Evolutionary conservation across 2,797 vertebrate genomes (phyloP), one percentile per base, ranked within the genome.

Genomic region (Labeo calbasu): DNA sequence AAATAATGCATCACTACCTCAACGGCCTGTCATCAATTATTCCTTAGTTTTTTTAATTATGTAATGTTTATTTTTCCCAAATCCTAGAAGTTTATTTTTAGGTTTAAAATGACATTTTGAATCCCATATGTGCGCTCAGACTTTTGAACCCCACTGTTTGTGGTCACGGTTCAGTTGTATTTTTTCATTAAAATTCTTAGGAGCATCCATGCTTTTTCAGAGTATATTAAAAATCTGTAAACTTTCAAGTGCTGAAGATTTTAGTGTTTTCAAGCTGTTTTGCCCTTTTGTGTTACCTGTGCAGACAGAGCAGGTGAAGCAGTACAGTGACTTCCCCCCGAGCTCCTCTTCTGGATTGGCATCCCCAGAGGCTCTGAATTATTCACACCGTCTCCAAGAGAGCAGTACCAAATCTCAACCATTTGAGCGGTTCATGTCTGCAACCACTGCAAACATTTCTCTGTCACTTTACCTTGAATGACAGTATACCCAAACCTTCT

Each of bases 401-500:
- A 48, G 63, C 57, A 59, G 50, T 71, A 79, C 66, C 79, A 68
- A 81, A 77, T 82, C 59, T 86, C 55, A 65, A 70, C 76, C 80
- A 80, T 84, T 86, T 69, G 79, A 82, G 73, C 21, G 4, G 55
- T 77, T 85, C 68, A 70, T 48, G 81, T 82, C 72, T 61, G 59
- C 70, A 80, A 51, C 69, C 65, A 75, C 61, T 48, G 53, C 69
- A 85, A 86, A 86, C 61, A 63, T 69, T 80, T 84, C 86, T 43
- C 25, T 85, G 81, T 88, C 78, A 86, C 85, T 83, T 87, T 68
- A 85, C 81, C 76, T 80, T 80, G 80, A 87, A 82, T 84, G 86
- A 84, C 68, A 86, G 71, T 23, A 8, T 15, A 85, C 84, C 81
- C 63, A 3, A 77, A 85, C 81, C 77, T 76, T 36, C 79, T 83